These are phyloP conservation scores for Eupristina koningsbergeri DNA, from an alignment of 1,140 invertebrate genomes.

Conservation along the genomic window DNA sequence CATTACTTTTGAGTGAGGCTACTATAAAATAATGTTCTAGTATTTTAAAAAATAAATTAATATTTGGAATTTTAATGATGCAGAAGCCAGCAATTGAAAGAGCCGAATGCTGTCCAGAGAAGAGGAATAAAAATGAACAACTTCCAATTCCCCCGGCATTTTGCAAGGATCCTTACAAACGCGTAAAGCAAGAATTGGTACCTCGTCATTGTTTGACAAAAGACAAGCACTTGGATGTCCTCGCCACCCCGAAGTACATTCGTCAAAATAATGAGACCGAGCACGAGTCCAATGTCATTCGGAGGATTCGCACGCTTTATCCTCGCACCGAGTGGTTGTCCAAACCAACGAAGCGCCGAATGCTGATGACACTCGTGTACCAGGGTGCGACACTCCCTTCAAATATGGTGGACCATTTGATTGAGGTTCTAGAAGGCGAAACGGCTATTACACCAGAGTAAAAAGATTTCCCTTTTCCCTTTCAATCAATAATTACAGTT, in stretches of 20 bases:
- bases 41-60: too few species aligned
- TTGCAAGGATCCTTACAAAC: constrained; percentile 53
- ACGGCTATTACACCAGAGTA: constrained; percentile 67
- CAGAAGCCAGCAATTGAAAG: neutral
- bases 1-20: too few species aligned
- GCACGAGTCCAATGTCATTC: neutral
- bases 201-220: constrained; percentile 62
- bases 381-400: constrained; percentile 54
- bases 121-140: constrained; percentile 21
- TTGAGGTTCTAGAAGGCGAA: constrained; percentile 61
- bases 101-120: constrained; percentile 5
- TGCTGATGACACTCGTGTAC: constrained; percentile 60
- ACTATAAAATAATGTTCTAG: too few species aligned
- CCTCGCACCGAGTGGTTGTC: constrained; percentile 62
- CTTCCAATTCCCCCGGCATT: constrained; percentile 12
- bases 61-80: neutral
- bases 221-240: constrained; percentile 59
- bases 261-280: neutral
- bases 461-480: constrained; percentile 4
- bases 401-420: constrained; percentile 61
- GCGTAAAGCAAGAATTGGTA: constrained; percentile 55
- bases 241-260: constrained; percentile 60
- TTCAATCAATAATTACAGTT: too few species aligned
- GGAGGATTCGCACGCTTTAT: constrained; percentile 53
- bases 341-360: constrained; percentile 58